Evolutionary conservation across 2,797 vertebrate genomes (phyloP).

Genomic region (Gastrophryne carolinensis): DNA sequence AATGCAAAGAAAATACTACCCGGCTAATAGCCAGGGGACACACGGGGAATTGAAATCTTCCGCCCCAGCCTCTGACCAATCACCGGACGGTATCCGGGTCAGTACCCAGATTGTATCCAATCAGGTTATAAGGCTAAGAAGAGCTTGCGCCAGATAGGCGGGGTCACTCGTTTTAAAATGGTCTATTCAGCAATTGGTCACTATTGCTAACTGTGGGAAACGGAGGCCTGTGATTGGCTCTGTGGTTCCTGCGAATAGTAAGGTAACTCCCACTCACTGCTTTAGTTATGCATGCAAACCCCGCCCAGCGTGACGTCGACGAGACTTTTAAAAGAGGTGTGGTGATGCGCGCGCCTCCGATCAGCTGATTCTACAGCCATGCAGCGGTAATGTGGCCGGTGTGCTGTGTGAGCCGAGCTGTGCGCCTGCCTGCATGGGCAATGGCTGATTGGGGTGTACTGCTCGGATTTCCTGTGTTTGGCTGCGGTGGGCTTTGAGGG

Average conservation of each 20-base stretch:
- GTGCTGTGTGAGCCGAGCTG: no score
- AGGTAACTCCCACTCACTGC: background rate
- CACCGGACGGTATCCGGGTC: background rate
- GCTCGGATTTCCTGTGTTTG: background rate
- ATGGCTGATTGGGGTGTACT: background rate
- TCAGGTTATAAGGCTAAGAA: background rate
- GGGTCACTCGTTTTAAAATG: slow-evolving; percentile 14
- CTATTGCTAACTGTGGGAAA: no score
- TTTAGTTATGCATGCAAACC: background rate
- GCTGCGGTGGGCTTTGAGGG: background rate
- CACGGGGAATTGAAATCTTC: slow-evolving; percentile 35
- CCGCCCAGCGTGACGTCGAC: background rate
- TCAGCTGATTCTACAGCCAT: slow-evolving; percentile 42
- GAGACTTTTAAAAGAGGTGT: slow-evolving; percentile 24
- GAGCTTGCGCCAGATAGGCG: background rate
- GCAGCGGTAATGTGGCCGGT: slow-evolving; percentile 34
- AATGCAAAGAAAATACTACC: background rate
- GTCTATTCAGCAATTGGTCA: background rate
- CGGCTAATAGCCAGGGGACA: background rate
- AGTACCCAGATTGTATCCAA: background rate
- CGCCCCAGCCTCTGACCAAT: slow-evolving; percentile 13
- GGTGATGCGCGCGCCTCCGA: background rate
- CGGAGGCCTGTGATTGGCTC: background rate
- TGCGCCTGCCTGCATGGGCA: no score
- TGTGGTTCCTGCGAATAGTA: background rate